Base-by-base conservation (phyloP, 37 sponge, comb jelly and placozoan species). In the Cladorhizidae sp. region DNA sequence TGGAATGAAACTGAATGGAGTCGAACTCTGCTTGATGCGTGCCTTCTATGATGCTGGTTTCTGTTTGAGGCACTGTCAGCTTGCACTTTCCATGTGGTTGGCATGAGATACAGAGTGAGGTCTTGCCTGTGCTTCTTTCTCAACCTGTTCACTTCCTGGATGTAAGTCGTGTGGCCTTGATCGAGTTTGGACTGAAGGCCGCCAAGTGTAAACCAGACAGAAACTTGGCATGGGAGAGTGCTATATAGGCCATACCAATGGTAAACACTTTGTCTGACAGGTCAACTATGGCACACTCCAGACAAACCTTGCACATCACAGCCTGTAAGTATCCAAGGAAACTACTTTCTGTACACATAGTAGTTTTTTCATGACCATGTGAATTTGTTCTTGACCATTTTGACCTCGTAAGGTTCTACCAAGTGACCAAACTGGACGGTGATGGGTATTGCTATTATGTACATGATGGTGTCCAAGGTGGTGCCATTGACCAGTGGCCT, bases 401-500 rank as follows among this genome's bases (percentile, higher is more conserved):
- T 72, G 33, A 91, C 67, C 15, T 43, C 31, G 37, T 57, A 82
- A n/a, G 63, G 83, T 20, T 82, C 62, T 0, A 25, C 2, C 9
- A 83, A 72, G 31, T 79, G 59, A 42, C 86, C 92, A 83, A 91
- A 91, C 37, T 87, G 72, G 8, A 91, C 80, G 22, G 26, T 64
- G 3, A 91, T 51, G 32, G 40, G 18, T 5, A 59, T 38, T n/a
- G 49, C 18, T 15, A 35, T 38, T 0, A 89, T 74, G 22, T 33
- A 29, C 31, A 45, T 22, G 2, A 92, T 73, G 1, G 75, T 84
- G 18, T 88, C 93, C n/a, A n/a, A n/a, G 50, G 84, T 33, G 32
- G 78, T 78, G 28, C 92, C 88, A 65, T 92, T 92, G 15, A 92
- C 83, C 41, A 92, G 81, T 50, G 75, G 80, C 35, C 14, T 70